Evolutionary conservation across 2,113 vertebrate species (phyloP), one percentile per base, ranked within the genome.

Genomic region (Peromyscus maniculatus): DNA sequence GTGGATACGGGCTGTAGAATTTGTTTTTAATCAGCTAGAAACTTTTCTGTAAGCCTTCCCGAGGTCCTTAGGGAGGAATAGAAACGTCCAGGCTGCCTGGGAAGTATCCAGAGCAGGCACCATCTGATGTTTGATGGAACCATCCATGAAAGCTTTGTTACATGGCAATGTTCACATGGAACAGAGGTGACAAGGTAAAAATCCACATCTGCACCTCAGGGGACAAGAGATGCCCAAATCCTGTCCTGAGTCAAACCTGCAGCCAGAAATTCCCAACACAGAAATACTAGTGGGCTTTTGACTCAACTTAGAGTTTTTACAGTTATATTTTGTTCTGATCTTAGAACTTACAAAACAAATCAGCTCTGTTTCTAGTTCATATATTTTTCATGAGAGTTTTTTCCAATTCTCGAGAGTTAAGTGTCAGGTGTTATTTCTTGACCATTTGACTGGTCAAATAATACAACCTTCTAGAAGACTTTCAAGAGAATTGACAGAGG

Each of bases 1-100:
- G 92, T 86, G 84, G 92, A 80, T 57, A n/a, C 87, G 66, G 91
- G 96, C 26, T 88, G 78, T 87, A 88, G 84, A 96, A 88, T 75
- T 97, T 97, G 93, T 90, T 97, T 97, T 94, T 93, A 93, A 96
- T 97, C 96, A 95, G 71, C 49, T 79, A 90, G 92, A 39, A 93
- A 86, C 11, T 1, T 91, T 87, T 84, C 83, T 24, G 57, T 52
- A 93, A 79, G 86, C 22, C 62, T 92, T 92, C 59, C 71, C 62
- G 80, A 83, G 91, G 67, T 33, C 87, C 93, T 83, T 5, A 43
- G 94, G 71, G 89, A 75, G 19, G 0, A 7, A 43, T 15, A 17
- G 72, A 78, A 49, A 69, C 5, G 33, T 92, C 78, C 0, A 1
- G 72, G 93, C 86, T 71, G 66, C 52, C 19, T 49, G 75, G 22